phyloP scores from a whole-genome alignment of 2,113 vertebrate genomes.

The Gallinago media region DNA sequence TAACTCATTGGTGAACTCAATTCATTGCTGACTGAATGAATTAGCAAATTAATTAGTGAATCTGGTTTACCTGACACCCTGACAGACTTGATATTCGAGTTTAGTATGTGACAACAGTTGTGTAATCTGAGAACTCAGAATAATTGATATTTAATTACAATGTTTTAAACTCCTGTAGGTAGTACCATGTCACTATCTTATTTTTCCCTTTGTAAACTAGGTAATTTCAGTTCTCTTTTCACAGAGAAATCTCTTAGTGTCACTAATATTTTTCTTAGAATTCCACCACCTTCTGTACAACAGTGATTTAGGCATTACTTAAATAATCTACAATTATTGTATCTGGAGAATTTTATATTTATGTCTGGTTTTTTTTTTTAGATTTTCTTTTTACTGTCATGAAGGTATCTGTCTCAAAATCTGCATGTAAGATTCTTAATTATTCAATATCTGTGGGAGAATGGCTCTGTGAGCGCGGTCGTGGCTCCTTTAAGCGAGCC shows the following conservation, averaged over 20 bases:
- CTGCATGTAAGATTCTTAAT: background rate
- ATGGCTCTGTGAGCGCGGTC: too few relatives aligned
- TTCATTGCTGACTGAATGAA: background rate
- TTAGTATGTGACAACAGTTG: background rate
- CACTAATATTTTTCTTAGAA: background rate
- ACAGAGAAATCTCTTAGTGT: background rate
- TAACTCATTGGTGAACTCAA: background rate
- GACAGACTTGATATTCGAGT: background rate
- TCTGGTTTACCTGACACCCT: background rate
- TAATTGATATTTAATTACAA: background rate
- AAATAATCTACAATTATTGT: background rate
- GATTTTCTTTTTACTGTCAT: background rate
- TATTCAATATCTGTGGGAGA: background rate
- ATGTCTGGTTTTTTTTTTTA: background rate
- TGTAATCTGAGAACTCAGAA: background rate
- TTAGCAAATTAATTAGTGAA: background rate
- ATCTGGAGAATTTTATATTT: background rate
- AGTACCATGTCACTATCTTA: background rate
- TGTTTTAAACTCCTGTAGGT: background rate
- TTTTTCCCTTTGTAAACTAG: background rate
- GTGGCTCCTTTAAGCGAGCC: too few relatives aligned
- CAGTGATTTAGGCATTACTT: background rate
- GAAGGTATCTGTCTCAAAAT: background rate
- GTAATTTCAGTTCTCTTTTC: background rate
- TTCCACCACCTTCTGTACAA: background rate